Evolutionary conservation across 2,888 invertebrate species (phyloP).

Genomic region (Venusia cambrica): DNA sequence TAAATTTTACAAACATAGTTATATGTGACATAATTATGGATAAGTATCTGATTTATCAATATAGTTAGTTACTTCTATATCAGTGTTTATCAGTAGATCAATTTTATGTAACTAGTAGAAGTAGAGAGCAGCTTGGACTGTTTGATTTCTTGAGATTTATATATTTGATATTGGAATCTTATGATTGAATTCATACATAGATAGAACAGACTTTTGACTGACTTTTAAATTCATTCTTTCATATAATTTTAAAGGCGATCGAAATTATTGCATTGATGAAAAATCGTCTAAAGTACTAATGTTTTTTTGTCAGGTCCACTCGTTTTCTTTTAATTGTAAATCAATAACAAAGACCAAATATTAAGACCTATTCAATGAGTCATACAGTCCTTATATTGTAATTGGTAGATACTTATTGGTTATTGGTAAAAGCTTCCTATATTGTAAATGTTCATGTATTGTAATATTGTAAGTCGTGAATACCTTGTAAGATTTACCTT

Average conservation of each 20-base stretch:
- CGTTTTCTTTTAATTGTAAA: no score
- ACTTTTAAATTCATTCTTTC: no score
- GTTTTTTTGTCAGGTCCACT: no score
- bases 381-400: constrained; percentile 12
- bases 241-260: no score
- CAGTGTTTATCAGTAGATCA: constrained; percentile 49
- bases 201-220: no score
- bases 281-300: no score
- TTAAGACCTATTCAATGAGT: constrained; percentile 14
- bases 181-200: no score
- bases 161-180: no score
- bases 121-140: no score
- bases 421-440: constrained; percentile 27
- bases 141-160: constrained; percentile 31
- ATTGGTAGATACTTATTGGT: constrained; percentile 21
- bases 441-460: constrained; percentile 32
- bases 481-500: constrained; percentile 34
- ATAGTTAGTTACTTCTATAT: constrained; percentile 50
- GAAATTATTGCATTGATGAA: no score
- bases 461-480: constrained; percentile 32
- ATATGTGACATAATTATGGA: constrained; percentile 26
- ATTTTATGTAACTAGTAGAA: constrained; percentile 36
- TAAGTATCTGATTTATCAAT: constrained; percentile 40
- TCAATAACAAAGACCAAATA: no score
- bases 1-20: constrained; percentile 47